Evolutionary conservation across 2,113 vertebrate genomes (phyloP).

Genomic region (Calidris pugnax): DNA sequence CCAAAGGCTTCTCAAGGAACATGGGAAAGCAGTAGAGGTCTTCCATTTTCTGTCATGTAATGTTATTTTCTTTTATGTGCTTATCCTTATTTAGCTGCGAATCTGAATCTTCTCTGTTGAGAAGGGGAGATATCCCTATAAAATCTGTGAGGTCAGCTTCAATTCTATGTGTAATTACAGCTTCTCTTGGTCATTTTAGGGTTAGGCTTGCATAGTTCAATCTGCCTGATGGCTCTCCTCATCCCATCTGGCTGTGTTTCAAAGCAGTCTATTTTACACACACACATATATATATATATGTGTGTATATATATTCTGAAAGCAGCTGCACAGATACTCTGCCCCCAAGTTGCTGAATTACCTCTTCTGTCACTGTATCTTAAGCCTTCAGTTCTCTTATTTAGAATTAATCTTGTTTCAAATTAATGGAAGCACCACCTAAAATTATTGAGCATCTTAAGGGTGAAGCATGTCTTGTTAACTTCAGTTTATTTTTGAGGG

Average conservation of each 20-base stretch:
- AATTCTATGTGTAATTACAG: background rate
- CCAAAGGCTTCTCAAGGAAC: background rate
- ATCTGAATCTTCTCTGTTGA: background rate
- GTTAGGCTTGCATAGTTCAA: accelerated
- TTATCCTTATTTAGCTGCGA: background rate
- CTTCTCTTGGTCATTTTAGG: background rate
- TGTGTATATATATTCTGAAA: background rate
- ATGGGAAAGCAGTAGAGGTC: background rate
- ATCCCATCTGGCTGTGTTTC: background rate
- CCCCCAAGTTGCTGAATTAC: background rate
- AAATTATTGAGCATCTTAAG: background rate
- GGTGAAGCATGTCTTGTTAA: background rate
- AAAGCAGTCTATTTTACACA: background rate
- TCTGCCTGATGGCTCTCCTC: background rate
- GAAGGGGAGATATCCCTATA: too few relatives aligned
- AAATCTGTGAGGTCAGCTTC: background rate
- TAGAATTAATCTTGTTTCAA: background rate
- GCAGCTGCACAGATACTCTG: background rate
- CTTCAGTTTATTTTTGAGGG: background rate
- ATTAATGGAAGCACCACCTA: background rate
- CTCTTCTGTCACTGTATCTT: background rate
- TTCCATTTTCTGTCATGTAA: background rate
- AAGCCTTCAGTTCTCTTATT: background rate
- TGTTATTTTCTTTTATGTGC: background rate
- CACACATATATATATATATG: too few relatives aligned